These are phyloP conservation scores for Thryonomys swinderianus DNA, from an alignment of 2,113 vertebrate genomes.

Conservation along the genomic window DNA sequence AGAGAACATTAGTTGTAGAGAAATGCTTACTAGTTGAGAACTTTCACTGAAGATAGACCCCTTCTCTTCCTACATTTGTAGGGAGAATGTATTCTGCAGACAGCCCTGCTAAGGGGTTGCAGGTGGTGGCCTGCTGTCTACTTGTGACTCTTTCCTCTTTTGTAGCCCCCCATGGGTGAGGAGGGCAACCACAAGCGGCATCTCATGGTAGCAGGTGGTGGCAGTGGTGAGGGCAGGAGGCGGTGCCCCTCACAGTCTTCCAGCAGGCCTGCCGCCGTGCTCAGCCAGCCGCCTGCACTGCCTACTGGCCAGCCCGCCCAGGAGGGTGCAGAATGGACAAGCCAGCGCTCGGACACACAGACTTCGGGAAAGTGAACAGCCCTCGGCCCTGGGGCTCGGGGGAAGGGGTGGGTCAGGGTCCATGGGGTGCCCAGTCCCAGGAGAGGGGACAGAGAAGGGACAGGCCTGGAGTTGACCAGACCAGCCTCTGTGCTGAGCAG, in stretches of 20 bases:
- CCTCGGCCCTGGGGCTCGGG: conserved; percentile 66
- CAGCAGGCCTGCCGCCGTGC: conserved; percentile 85
- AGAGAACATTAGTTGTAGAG: background rate
- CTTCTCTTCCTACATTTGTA: background rate
- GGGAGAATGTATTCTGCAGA: background rate
- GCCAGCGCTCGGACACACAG: conserved; percentile 85
- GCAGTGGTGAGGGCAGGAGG: conserved; percentile 92
- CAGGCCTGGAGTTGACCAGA: conserved; percentile 39
- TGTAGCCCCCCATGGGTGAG: conserved; percentile 96
- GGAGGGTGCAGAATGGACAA: conserved; percentile 93
- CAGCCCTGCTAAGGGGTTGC: background rate
- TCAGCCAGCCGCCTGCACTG: conserved; percentile 82
- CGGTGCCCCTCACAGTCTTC: conserved; percentile 94
- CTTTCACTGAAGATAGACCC: background rate
- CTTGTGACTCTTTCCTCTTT: conserved; percentile 55
- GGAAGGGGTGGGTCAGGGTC: conserved; percentile 76
- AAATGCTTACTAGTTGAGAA: background rate
- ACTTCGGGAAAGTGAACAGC: conserved; percentile 87
- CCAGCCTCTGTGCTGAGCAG: conserved; percentile 58
- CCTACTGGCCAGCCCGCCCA: conserved; percentile 84
- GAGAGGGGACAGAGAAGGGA: conserved; percentile 66
- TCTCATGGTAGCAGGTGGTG: conserved; percentile 87
- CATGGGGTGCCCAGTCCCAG: conserved; percentile 76
- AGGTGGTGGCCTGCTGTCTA: background rate
- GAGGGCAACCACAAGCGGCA: conserved; percentile 95